Evolutionary conservation across 2,113 vertebrate species (phyloP).

Genomic region (Sturnira hondurensis): DNA sequence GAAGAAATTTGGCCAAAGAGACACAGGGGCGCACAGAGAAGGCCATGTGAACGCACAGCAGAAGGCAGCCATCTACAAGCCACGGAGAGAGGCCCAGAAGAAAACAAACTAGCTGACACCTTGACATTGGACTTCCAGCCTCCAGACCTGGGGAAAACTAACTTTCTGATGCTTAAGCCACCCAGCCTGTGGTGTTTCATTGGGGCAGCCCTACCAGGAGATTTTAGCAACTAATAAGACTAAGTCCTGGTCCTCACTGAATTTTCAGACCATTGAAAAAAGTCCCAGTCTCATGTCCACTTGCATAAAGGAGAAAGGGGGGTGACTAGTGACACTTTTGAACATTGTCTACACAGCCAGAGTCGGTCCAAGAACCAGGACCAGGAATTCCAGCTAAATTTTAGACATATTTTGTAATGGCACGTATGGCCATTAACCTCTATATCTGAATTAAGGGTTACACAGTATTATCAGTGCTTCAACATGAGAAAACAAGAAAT

Average conservation of each 20-base stretch:
- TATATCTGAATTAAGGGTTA: background rate
- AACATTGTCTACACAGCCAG: background rate
- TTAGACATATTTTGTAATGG: background rate
- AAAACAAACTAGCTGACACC: background rate
- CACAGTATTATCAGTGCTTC: background rate
- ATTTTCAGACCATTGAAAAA: background rate
- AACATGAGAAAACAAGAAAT: slow-evolving; percentile 3
- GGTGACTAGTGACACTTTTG: background rate
- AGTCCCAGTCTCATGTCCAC: background rate
- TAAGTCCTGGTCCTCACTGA: background rate
- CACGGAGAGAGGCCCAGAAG: background rate
- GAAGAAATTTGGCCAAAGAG: background rate
- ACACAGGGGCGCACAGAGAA: background rate
- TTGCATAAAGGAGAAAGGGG: background rate
- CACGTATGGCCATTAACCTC: background rate
- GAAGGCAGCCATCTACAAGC: background rate
- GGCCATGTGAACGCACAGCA: background rate
- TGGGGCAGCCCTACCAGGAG: too few species aligned
- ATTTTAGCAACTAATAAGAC: background rate
- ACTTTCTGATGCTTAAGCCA: background rate
- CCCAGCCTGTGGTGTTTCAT: background rate
- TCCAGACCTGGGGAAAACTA: background rate
- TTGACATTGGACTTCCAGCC: background rate
- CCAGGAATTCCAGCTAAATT: background rate
- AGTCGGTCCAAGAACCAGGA: background rate